Evolutionary conservation across 2,797 vertebrate genomes (phyloP).

Genomic region (Gorsachius magnificus): DNA sequence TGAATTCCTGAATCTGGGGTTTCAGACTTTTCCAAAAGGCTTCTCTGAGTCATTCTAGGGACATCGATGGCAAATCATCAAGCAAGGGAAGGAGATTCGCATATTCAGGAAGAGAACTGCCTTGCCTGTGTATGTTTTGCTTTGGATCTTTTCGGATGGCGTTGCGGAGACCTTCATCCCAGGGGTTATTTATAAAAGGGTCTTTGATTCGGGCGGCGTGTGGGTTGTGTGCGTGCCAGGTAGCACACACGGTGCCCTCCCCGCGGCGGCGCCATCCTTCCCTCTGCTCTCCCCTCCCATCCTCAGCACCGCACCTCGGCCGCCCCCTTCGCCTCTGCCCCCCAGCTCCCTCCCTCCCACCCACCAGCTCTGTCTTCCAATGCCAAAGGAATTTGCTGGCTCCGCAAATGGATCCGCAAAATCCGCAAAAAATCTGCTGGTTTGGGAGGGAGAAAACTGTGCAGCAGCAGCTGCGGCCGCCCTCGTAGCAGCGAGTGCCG

Average conservation of each 20-base stretch:
- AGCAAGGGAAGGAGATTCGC: not conserved
- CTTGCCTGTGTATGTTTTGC: not conserved
- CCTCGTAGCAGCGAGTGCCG: not conserved
- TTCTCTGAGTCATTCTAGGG: not conserved
- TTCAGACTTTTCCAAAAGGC: not conserved
- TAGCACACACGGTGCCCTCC: not conserved
- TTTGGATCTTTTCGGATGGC: slow-evolving; percentile 6
- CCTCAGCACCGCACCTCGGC: not conserved
- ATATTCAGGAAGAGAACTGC: not conserved
- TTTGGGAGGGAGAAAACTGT: not conserved
- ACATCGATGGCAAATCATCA: not conserved
- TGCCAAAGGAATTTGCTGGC: not conserved
- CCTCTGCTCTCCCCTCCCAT: not conserved
- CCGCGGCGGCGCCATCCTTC: not conserved
- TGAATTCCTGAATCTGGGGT: not conserved
- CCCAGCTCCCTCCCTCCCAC: not conserved
- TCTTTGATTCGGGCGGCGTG: slow-evolving; percentile 15
- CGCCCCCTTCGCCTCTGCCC: slow-evolving; percentile 23
- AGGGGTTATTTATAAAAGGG: slow-evolving; percentile 37
- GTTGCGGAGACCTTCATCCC: slow-evolving; percentile 4
- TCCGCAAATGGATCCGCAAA: not conserved
- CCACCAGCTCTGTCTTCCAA: not conserved
- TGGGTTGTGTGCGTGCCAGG: not conserved
- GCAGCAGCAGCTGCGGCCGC: slow-evolving; percentile 2
- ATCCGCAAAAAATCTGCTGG: not conserved